Conservation (phyloP, 2,113 vertebrate species). For the Oncorhynchus keta region DNA sequence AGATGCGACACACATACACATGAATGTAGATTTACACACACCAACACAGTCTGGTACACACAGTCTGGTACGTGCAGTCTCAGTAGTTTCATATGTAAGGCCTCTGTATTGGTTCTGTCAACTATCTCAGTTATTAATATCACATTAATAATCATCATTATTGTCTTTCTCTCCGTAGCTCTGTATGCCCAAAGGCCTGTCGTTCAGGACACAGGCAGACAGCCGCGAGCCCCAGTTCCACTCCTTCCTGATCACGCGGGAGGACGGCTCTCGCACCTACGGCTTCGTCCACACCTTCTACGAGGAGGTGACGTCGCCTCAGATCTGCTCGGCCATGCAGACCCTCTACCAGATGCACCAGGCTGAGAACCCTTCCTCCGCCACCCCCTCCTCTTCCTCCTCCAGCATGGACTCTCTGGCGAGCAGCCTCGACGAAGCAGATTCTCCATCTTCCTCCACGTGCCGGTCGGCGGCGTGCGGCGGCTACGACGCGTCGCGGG, state of each 20-base stretch:
- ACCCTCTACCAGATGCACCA: constrained; percentile 91
- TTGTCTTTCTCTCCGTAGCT: constrained; percentile 68
- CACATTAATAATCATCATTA: too few relatives aligned
- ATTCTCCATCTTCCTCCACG: constrained; percentile 65
- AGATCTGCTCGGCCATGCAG: constrained; percentile 90
- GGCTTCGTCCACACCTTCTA: constrained; percentile 92
- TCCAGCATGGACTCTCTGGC: constrained; percentile 92
- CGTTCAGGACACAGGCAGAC: constrained; percentile 85
- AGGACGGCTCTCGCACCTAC: constrained; percentile 88
- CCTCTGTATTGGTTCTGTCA: background rate
- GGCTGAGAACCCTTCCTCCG: constrained; percentile 71
- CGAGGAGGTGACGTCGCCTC: constrained; percentile 88
- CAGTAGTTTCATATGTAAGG: too few relatives aligned
- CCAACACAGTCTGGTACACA: background rate
- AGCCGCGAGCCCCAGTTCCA: constrained; percentile 82
- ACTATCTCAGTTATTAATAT: too few relatives aligned
- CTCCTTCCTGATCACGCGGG: constrained; percentile 88
- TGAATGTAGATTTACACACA: background rate
- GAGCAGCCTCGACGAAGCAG: constrained; percentile 82
- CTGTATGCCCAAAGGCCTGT: constrained; percentile 92
- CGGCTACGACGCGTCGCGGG: constrained; percentile 81
- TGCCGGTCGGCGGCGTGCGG: constrained; percentile 71
- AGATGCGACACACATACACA: background rate
- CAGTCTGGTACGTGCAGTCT: too few relatives aligned
- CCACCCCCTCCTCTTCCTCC: constrained; percentile 75